Base-by-base conservation (phyloP, 2,888 invertebrate species). In the Cryptocephalus moraei region DNA sequence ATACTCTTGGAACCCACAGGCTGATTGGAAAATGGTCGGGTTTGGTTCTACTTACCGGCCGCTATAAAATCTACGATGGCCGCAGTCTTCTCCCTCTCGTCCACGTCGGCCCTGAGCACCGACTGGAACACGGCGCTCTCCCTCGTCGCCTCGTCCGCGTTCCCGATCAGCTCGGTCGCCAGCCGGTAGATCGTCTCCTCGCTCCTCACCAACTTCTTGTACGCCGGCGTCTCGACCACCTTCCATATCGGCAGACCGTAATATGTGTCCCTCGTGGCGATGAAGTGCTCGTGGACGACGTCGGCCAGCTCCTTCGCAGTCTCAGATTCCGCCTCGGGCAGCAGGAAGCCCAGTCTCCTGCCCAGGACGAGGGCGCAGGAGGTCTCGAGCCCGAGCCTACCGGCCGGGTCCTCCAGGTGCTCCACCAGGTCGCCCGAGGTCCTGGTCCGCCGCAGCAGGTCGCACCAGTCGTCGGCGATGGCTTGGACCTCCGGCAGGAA, bases 21-120 rank as follows among this genome's bases (percentile, higher is more conserved):
- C 6, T 22, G 22, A 4, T 22, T 22, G 6, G 22, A 22, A 22
- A 2, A 22, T 22, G 22, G 22, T 6, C 3, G 6, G 3, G 22
- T 22, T 22, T 22, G 6, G 22, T 22, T 22, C 22, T 22, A 42
- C 33, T 44, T 51, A 55, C 55, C 55, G 33, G 90, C 89, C 8
- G 88, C 85, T 58, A 91, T 84, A 61, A 91, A 89, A 70, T 91
- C 91, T 40, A 91, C 85, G 45, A 90, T 81, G 0, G 86, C 87
- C 0, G 88, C 86, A 62, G 86, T 87, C 68, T 90, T 89, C 63
- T 91, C 91, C 43, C 83, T 74, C 61, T 82, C 79, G 61, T 90
- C 89, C 40, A 90, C 71, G 49, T 78, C 78, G 41, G 86, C 81
- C 38, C 79, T 77, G 41, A 91, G 70, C 49, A 91, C 85, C 48